Percentiles rank a stretch among this genome's conserved stretches.
Conservation (phyloP, 2,888 invertebrate species). For the Norana najaformis region DNA sequence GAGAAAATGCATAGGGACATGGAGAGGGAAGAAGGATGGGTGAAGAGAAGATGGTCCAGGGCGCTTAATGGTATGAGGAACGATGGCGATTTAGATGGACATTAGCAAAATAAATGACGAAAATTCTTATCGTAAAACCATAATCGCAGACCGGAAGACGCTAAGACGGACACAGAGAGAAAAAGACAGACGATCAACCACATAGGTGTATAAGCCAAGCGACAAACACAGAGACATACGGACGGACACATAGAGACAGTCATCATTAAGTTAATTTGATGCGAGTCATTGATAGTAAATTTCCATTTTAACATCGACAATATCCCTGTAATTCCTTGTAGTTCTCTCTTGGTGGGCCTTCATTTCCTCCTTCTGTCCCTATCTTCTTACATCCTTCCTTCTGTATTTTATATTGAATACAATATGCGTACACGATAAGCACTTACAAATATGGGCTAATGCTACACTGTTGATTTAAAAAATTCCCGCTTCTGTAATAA, state of each 20-base stretch:
- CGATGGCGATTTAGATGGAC: background rate
- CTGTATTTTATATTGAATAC: background rate
- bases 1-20: background rate
- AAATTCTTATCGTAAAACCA: background rate
- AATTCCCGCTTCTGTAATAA: background rate
- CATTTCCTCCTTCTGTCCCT: background rate
- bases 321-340: background rate
- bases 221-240: background rate
- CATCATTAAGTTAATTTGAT: constrained; percentile 13
- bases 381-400: background rate
- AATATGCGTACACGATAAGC: no score
- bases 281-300: background rate
- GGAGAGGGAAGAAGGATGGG: no score
- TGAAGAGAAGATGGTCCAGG: background rate
- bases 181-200: background rate
- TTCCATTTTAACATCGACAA: background rate
- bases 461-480: no score
- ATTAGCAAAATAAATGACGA: constrained; percentile 6
- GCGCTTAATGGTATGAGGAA: background rate
- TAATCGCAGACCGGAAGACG: background rate
- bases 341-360: background rate
- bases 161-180: background rate
- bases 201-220: background rate
- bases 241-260: background rate
- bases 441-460: background rate